Base-by-base conservation (phyloP, 2,113 vertebrate genomes). In the Aptenodytes patagonicus region DNA sequence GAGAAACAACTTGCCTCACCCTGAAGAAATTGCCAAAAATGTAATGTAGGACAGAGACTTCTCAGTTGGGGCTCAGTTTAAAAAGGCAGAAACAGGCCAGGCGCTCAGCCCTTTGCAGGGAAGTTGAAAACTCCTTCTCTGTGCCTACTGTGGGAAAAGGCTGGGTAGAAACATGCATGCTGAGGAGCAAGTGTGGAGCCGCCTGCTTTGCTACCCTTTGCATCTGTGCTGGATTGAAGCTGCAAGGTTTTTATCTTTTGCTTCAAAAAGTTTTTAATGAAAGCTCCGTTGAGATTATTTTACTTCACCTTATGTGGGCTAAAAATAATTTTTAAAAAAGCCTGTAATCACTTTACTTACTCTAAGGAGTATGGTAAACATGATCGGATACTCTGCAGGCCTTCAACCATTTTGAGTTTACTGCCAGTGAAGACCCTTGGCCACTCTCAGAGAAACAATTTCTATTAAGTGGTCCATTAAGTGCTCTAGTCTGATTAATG, bases 401-500 rank as follows among this genome's bases (percentile, higher is more conserved):
- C 64, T 91, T 70, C 70, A 34, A 9, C 64, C 2, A 0, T 22
- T 69, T 29, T 31, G 31, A 68, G 72, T 72, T 78, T 58, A 7
- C 40, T 64, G 83, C 18, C 47, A 38, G 61, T 7, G 52, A 65
- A 55, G 90, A 68, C 42, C 66, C 54, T 64, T 42, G 82, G 52
- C 70, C 78, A 80, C 78, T 58, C 83, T 61, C 32, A 44, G 60
- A 90, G 76, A 87, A 89, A 71, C 55, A 60, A 29, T 71, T 60
- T 47, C 47, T 94, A 25, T 87, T 96, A 96, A 97, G 85, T 81
- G 51, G 80, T 83, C 92, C 78, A 72, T 81, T 88, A 87, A 84
- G 76, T 80, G 62, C 87, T 85, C 47, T 32, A 46, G 51, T 25
- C 89, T 60, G 47, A 90, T 70, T 94, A 51, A 49, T 73, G 77